Evolutionary conservation across 2,888 invertebrate genomes (phyloP).

Genomic region (Acanthococcus lagerstroemiae): DNA sequence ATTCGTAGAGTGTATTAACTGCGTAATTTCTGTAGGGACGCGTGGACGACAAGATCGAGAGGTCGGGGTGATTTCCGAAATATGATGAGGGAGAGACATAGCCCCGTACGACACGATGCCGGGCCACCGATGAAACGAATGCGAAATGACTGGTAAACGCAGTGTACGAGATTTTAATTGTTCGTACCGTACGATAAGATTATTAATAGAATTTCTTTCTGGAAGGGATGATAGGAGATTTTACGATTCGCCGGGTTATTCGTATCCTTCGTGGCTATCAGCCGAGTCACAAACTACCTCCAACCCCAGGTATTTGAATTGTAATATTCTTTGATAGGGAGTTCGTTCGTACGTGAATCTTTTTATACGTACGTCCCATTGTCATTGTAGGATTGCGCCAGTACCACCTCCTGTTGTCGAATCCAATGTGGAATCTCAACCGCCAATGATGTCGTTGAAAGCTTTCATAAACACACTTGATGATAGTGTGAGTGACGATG

Average conservation of each 20-base stretch:
- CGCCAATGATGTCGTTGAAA: conserved; percentile 94
- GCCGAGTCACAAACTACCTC: conserved; percentile 22
- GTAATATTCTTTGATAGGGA: neutral
- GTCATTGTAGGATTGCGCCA: conserved; percentile 10
- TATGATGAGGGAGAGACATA: conserved; percentile 48
- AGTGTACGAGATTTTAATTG: no score
- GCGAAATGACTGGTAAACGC: conserved; percentile 63
- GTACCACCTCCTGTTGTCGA: conserved; percentile 22
- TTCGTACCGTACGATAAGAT: no score
- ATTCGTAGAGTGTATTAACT: no score
- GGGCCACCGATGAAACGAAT: conserved; percentile 68
- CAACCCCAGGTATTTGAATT: conserved; percentile 20
- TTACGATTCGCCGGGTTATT: conserved; percentile 20
- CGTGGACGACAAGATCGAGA: conserved; percentile 51
- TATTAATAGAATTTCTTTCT: conserved; percentile 5
- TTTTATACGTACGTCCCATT: neutral
- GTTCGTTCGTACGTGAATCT: neutral
- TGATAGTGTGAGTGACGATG: conserved; percentile 94
- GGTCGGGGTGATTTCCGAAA: conserved; percentile 67
- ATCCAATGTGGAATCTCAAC: conserved; percentile 57
- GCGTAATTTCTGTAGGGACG: conserved; percentile 37
- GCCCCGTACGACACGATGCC: conserved; percentile 48
- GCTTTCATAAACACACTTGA: conserved; percentile 93
- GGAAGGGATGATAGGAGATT: conserved; percentile 35
- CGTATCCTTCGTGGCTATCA: conserved; percentile 21